Evolutionary conservation across 2,113 vertebrate species (phyloP).

Genomic region (Manacus vitellinus): DNA sequence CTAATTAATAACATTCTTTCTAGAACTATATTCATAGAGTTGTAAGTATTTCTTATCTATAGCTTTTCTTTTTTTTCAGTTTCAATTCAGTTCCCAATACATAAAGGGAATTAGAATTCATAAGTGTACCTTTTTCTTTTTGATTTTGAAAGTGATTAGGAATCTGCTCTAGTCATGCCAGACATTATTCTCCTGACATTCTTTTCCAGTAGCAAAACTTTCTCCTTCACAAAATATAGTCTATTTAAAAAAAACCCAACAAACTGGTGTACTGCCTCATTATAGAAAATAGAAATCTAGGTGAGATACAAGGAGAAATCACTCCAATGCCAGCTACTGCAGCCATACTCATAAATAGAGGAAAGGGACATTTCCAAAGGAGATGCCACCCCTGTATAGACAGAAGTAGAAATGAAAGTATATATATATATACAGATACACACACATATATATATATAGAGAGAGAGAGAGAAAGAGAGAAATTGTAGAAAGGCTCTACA

Average conservation of each 20-base stretch:
- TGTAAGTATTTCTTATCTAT: not conserved
- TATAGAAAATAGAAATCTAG: not conserved
- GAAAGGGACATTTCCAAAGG: not conserved
- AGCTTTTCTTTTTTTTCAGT: not conserved
- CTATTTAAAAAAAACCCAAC: not conserved
- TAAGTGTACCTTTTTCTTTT: not conserved
- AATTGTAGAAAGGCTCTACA: not conserved
- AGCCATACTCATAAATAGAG: not conserved
- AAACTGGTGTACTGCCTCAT: not conserved
- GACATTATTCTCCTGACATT: not conserved
- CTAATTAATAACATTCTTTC: not conserved
- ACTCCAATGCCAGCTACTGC: not conserved
- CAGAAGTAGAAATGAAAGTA: not conserved
- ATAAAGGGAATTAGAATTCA: not conserved
- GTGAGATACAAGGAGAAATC: not conserved
- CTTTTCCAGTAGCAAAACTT: not conserved
- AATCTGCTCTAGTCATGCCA: not conserved
- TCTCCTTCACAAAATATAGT: not conserved
- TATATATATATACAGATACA: too few species aligned
- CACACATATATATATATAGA: too few species aligned
- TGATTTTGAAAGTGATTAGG: not conserved
- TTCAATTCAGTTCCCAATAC: not conserved
- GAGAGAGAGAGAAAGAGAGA: too few species aligned
- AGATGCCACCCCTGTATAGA: not conserved
- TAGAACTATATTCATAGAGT: not conserved